Percentiles rank a stretch among this genome's conserved stretches.
Conservation (phyloP, 2,888 invertebrate species). For the Eugnorisma glareosa region DNA sequence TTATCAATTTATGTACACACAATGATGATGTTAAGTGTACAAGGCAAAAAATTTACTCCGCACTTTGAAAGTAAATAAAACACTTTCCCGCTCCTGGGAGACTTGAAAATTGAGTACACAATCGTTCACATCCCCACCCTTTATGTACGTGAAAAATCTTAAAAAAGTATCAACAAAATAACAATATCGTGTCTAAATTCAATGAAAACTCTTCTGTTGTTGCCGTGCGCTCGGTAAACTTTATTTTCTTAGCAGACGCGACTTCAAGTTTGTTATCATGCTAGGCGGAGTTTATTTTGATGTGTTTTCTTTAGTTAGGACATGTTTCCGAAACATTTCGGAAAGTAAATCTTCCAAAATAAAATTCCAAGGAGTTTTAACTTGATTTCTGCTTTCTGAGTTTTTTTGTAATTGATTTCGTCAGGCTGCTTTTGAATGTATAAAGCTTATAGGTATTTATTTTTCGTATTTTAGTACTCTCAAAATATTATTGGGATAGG, state of each 20-base stretch:
- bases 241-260: conserved; percentile 63
- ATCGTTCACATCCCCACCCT: conserved; percentile 11
- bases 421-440: conserved; percentile 1
- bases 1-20: no score
- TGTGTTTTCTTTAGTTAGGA: conserved; percentile 59
- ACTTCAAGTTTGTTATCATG: conserved; percentile 63
- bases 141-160: conserved; percentile 29
- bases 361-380: conserved; percentile 25
- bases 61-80: not conserved
- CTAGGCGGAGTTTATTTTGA: conserved; percentile 62
- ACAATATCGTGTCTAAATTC: conserved; percentile 63
- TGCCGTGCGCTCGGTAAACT: conserved; percentile 50
- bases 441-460: conserved; percentile 13
- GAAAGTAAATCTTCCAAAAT: conserved; percentile 37
- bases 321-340: conserved; percentile 37
- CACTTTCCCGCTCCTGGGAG: not conserved
- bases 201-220: conserved; percentile 56
- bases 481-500: not conserved
- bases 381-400: conserved; percentile 27
- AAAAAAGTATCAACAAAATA: conserved; percentile 30
- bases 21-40: not conserved
- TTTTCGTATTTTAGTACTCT: not conserved
- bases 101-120: not conserved
- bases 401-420: conserved; percentile 29
- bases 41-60: not conserved